phyloP scores from a whole-genome alignment of 2,113 vertebrate genomes.

The Myotis brandtii region DNA sequence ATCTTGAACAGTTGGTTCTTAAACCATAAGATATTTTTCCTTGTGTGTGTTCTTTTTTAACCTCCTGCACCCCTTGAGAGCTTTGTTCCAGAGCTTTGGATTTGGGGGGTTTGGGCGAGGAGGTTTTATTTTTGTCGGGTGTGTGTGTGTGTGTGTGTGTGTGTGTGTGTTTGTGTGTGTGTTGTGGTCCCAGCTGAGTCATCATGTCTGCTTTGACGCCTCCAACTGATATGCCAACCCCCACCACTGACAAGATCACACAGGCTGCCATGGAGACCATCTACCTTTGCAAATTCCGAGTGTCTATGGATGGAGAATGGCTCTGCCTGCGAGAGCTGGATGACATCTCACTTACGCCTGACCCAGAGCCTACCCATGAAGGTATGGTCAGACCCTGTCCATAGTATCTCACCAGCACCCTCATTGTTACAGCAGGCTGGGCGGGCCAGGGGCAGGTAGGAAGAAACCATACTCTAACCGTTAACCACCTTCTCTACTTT shows the following conservation, averaged over 20 bases:
- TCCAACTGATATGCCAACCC: conserved; percentile 98
- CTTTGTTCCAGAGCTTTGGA: conserved; percentile 75
- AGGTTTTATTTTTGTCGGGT: conserved; percentile 46
- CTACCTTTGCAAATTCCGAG: conserved; percentile 99
- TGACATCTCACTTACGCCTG: conserved; percentile 99
- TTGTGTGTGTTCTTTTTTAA: conserved; percentile 12
- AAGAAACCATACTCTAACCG: background rate
- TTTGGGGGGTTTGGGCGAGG: conserved; percentile 23
- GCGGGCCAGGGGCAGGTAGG: conserved; percentile 17
- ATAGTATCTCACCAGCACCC: conserved; percentile 43
- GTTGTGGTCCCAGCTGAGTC: conserved; percentile 94
- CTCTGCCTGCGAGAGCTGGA: conserved; percentile 98
- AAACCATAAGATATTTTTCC: conserved; percentile 71
- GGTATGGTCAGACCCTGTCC: conserved; percentile 87
- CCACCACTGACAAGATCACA: conserved; percentile 99
- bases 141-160: conserved; percentile 51
- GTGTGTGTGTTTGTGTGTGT: conserved; percentile 82
- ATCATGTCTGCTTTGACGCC: conserved; percentile 99
- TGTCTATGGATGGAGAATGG: conserved; percentile 99
- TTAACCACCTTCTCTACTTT: background rate
- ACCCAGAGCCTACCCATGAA: conserved; percentile 98
- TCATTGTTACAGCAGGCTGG: conserved; percentile 51
- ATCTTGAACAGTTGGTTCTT: conserved; percentile 74
- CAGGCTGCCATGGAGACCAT: conserved; percentile 99
- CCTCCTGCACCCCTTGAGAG: conserved; percentile 59